Percentiles rank a stretch among this genome's conserved stretches.
Evolutionary conservation across 2,113 vertebrate species (phyloP).

Genomic region (Hippocampus barbouri): DNA sequence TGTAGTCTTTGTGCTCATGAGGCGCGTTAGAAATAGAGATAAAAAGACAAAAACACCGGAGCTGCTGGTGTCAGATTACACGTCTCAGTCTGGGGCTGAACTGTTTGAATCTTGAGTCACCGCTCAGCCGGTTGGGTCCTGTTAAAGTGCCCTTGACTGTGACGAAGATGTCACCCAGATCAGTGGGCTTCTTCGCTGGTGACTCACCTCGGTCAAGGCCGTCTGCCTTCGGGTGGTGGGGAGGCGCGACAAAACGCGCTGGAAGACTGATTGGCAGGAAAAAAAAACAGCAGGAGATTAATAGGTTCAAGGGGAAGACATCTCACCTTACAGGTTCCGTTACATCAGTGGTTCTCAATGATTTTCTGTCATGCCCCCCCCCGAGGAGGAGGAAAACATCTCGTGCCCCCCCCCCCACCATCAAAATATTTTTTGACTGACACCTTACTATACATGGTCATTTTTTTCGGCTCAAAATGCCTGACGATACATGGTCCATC

Average conservation of each 20-base stretch:
- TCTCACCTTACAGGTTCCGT: constrained; percentile 45
- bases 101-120: constrained; percentile 40
- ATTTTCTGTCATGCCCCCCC: too few species aligned
- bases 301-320: constrained; percentile 4
- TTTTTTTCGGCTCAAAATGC: too few species aligned
- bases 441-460: too few species aligned
- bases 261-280: constrained; percentile 24
- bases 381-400: too few species aligned
- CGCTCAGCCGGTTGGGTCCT: constrained; percentile 31
- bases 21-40: background rate
- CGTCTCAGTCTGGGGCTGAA: constrained; percentile 14
- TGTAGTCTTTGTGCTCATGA: background rate
- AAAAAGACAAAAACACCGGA: background rate
- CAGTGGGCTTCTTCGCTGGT: constrained; percentile 34
- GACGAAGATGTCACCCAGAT: constrained; percentile 40
- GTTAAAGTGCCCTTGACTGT: constrained; percentile 23
- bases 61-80: background rate
- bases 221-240: constrained; percentile 23
- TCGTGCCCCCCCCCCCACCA: too few species aligned
- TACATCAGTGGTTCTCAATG: constrained; percentile 16
- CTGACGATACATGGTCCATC: too few species aligned
- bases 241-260: background rate
- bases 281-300: constrained; percentile 20
- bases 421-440: too few species aligned
- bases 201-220: constrained; percentile 51